phyloP scores from a whole-genome alignment of 1,140 invertebrate species.

The Ericerus pela region DNA sequence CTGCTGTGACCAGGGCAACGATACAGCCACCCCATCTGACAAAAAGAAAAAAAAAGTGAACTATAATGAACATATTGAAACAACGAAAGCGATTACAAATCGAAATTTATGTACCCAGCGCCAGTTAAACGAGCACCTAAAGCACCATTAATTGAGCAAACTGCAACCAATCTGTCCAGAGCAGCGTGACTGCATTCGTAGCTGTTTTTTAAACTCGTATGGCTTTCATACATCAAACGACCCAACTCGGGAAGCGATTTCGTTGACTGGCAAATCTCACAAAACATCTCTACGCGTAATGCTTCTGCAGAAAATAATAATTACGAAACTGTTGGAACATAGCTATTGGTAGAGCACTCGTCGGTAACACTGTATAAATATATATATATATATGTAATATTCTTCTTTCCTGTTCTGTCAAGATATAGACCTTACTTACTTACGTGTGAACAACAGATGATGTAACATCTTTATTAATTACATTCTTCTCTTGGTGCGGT shows the following conservation, averaged over 20 bases:
- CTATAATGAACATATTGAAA: background rate
- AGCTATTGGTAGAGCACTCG: background rate
- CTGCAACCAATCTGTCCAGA: conserved; percentile 66
- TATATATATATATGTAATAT: no score
- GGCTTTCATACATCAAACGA: conserved; percentile 74
- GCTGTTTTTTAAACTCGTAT: conserved; percentile 62
- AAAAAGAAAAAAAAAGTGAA: conserved; percentile 17
- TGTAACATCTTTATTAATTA: no score
- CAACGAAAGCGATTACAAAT: background rate
- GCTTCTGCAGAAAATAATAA: conserved; percentile 46
- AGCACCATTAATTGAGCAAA: conserved; percentile 53
- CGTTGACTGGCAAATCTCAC: conserved; percentile 48
- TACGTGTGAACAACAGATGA: conserved; percentile 6
- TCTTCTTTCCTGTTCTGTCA: no score
- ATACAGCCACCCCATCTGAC: conserved; percentile 89
- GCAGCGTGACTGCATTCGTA: conserved; percentile 91
- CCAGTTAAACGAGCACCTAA: conserved; percentile 83
- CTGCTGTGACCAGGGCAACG: conserved; percentile 62
- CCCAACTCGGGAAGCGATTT: conserved; percentile 48
- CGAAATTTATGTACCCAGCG: conserved; percentile 48
- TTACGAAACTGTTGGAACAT: conserved; percentile 6
- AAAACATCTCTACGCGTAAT: conserved; percentile 58
- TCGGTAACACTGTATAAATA: no score
- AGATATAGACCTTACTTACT: background rate
- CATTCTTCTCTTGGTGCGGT: no score